phyloP scores from a whole-genome alignment of 2,888 invertebrate genomes.

The Eueremaeus valkanovi region DNA sequence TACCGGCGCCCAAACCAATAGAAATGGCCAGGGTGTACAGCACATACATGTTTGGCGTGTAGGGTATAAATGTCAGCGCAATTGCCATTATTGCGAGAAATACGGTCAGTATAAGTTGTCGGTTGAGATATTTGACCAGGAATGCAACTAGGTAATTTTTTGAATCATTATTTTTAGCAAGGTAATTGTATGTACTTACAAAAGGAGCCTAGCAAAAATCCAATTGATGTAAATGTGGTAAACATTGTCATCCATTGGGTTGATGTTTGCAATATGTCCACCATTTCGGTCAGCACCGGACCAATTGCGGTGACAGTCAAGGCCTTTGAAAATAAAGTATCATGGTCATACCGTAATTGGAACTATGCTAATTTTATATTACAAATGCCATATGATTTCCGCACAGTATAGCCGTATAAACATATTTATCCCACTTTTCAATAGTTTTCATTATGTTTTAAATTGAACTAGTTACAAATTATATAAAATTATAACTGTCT shows the following conservation, averaged over 20 bases:
- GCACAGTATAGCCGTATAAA: neutral
- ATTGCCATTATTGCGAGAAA: neutral
- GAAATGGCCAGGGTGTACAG: neutral
- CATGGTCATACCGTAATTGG: too few relatives aligned
- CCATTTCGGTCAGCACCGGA: slow-evolving; percentile 11
- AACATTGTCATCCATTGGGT: neutral
- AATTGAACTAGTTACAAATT: too few relatives aligned
- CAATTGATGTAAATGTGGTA: neutral
- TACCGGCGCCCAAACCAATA: neutral
- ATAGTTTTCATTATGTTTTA: neutral
- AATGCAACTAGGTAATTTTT: neutral
- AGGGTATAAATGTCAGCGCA: neutral
- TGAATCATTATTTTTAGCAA: too few relatives aligned
- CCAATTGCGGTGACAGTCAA: neutral
- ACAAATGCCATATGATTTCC: neutral
- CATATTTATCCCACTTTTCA: neutral
- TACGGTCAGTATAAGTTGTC: neutral
- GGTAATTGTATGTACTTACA: neutral
- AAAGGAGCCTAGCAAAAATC: neutral
- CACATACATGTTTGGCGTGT: neutral
- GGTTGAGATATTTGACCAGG: neutral
- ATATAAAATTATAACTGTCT: too few relatives aligned
- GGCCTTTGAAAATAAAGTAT: neutral
- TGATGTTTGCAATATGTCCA: slow-evolving; percentile 2
- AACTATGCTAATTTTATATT: too few relatives aligned